phyloP scores from a whole-genome alignment of 2,797 vertebrate genomes.

The Columba guinea region DNA sequence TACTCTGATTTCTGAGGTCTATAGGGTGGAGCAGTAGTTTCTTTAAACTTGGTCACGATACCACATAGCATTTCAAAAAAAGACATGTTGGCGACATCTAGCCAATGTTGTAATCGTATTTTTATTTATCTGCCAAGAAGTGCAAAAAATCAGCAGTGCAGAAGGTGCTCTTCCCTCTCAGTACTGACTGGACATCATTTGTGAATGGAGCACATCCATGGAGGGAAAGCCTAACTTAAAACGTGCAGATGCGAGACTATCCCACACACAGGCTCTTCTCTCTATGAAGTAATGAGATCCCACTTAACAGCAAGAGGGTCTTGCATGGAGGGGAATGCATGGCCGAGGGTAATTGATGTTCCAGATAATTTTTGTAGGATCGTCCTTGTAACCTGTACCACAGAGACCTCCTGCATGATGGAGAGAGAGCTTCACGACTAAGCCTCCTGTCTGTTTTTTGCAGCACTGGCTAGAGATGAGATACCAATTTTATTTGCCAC shows the following conservation, averaged over 20 bases:
- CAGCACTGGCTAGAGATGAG: slow-evolving; percentile 1
- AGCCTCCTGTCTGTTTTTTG: background rate
- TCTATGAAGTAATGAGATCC: background rate
- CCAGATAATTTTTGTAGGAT: background rate
- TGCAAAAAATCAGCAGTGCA: background rate
- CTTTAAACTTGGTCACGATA: background rate
- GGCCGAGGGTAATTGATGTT: background rate
- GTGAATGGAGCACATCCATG: background rate
- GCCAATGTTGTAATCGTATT: background rate
- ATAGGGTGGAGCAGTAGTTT: background rate
- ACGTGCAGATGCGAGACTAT: background rate
- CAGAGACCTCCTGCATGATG: background rate
- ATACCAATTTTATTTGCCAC: slow-evolving; percentile 21
- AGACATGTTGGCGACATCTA: background rate
- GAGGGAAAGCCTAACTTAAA: background rate
- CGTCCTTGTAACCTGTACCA: background rate
- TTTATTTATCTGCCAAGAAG: background rate
- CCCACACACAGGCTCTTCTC: background rate
- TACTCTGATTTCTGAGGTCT: background rate
- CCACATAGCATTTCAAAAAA: background rate
- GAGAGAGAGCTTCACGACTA: background rate
- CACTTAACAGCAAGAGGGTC: background rate
- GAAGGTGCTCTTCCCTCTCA: background rate
- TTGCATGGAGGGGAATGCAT: background rate
- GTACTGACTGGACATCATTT: background rate